A percentile compares a stretch with the other conserved stretches of the same genome.
Conservation (phyloP, 2,113 vertebrate species). For the Rostratula benghalensis region DNA sequence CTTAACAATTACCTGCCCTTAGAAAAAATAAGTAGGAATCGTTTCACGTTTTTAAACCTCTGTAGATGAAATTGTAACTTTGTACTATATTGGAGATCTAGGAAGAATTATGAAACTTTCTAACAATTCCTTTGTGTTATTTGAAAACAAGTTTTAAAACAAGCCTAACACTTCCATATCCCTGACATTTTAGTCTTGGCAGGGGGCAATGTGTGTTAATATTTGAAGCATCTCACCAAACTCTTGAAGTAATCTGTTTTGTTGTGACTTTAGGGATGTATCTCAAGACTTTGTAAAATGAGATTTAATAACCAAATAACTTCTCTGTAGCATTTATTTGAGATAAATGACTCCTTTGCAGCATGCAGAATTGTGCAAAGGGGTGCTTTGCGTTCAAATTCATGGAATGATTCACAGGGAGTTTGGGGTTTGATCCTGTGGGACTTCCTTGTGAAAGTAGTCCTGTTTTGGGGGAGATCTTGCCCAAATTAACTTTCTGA, state of each 20-base stretch:
- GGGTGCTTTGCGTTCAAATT: neutral
- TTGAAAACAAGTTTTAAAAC: neutral
- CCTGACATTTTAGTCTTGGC: fast-evolving
- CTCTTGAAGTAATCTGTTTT: neutral
- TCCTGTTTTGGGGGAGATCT: neutral
- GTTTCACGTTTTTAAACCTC: neutral
- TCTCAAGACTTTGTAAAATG: conserved; percentile 12
- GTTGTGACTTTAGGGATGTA: neutral
- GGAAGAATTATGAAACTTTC: neutral
- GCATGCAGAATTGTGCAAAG: neutral
- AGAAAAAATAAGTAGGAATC: neutral
- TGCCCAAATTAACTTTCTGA: neutral
- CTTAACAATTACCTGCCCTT: neutral
- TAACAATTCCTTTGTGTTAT: neutral
- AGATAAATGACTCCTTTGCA: neutral
- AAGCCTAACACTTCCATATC: neutral
- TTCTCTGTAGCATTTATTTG: neutral
- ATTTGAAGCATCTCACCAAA: neutral
- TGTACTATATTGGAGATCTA: neutral
- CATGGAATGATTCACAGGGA: neutral
- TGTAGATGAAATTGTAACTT: neutral
- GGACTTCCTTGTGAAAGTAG: neutral
- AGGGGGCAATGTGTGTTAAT: neutral
- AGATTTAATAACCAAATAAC: conserved; percentile 6
- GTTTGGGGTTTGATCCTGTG: neutral